Percentiles rank a stretch among this genome's conserved stretches.
Evolutionary conservation across 1,140 invertebrate genomes (phyloP).

Genomic region (Goniozus legneri): DNA sequence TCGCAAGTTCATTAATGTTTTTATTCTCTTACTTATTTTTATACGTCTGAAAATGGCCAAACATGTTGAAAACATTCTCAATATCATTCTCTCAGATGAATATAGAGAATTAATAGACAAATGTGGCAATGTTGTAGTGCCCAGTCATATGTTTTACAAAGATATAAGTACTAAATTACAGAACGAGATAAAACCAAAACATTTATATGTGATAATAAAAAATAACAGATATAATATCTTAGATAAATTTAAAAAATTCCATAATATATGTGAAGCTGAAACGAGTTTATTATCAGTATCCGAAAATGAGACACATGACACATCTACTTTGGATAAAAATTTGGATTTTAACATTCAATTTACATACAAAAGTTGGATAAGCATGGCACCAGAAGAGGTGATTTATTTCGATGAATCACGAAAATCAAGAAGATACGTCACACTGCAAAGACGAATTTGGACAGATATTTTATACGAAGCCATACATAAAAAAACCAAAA

Average conservation of each 20-base stretch:
- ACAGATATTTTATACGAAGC: not conserved
- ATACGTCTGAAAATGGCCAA: too few relatives aligned
- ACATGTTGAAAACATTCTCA: too few relatives aligned
- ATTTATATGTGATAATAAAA: not conserved
- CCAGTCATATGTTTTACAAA: too few relatives aligned
- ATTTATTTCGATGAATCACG: not conserved
- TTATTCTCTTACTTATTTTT: too few relatives aligned
- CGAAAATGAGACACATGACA: not conserved
- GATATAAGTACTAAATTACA: too few relatives aligned
- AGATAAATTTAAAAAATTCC: not conserved
- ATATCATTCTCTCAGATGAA: too few relatives aligned
- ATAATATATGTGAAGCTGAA: not conserved
- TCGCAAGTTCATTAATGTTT: too few relatives aligned
- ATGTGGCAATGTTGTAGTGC: too few relatives aligned
- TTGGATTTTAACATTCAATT: not conserved
- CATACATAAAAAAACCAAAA: not conserved
- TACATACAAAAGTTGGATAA: not conserved
- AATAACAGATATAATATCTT: not conserved
- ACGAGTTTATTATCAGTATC: not conserved
- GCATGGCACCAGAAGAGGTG: not conserved
- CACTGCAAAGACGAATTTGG: not conserved
- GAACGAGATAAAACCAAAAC: not conserved
- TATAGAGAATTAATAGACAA: too few relatives aligned
- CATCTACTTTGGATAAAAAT: not conserved
- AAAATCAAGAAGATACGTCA: not conserved